Evolutionary conservation across 1,140 invertebrate genomes (phyloP).

Genomic region (Holotrichia oblita): DNA sequence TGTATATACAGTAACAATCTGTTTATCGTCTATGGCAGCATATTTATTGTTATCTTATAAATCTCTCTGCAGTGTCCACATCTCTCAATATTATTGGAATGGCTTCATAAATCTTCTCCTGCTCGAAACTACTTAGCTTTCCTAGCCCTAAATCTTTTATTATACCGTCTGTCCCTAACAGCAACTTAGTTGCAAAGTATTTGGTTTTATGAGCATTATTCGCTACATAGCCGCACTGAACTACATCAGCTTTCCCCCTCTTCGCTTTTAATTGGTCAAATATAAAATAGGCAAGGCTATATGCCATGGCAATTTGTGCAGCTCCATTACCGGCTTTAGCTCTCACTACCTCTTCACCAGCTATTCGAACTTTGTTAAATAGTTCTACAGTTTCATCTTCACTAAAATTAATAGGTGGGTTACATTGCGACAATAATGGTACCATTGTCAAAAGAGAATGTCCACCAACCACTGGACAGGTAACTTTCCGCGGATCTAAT

Average conservation of each 20-base stretch:
- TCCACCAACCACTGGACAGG: slow-evolving; percentile 75
- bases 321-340: slow-evolving; percentile 98
- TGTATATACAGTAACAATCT: background rate
- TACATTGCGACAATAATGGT: slow-evolving; percentile 70
- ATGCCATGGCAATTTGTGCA: slow-evolving; percentile 97
- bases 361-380: slow-evolving; percentile 89
- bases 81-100: slow-evolving; percentile 94
- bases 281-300: slow-evolving; percentile 90
- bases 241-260: slow-evolving; percentile 84
- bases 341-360: slow-evolving; percentile 97
- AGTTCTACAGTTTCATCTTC: slow-evolving; percentile 74
- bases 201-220: slow-evolving; percentile 78
- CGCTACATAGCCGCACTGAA: slow-evolving; percentile 93
- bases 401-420: slow-evolving; percentile 37
- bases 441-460: slow-evolving; percentile 76
- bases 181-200: slow-evolving; percentile 93
- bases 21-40: background rate
- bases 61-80: slow-evolving; percentile 87
- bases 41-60: background rate
- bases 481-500: slow-evolving; percentile 67
- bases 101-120: slow-evolving; percentile 82
- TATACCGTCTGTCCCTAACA: slow-evolving; percentile 90
- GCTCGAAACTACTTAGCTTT: slow-evolving; percentile 85
- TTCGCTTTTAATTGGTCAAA: slow-evolving; percentile 82
- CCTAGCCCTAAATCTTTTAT: slow-evolving; percentile 93